A percentile compares a stretch with the other conserved stretches of the same genome.
phyloP scores from a whole-genome alignment of 2,888 invertebrate genomes.

The Aromia moschata region DNA sequence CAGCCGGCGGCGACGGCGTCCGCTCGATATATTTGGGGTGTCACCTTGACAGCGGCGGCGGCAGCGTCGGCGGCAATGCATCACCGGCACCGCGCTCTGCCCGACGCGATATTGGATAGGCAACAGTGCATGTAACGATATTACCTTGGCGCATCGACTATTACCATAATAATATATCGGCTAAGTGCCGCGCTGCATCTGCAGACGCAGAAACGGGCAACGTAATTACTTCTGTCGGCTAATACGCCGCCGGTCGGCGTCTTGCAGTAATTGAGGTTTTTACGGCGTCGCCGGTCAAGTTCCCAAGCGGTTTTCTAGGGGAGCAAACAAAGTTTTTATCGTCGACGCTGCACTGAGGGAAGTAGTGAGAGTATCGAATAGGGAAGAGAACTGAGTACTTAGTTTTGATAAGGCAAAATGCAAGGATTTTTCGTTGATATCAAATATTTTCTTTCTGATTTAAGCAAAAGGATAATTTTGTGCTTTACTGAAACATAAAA shows the following conservation, averaged over 20 bases:
- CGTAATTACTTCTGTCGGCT: constrained; percentile 2
- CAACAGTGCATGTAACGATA: constrained; percentile 49
- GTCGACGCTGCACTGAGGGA: no score
- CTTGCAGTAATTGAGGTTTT: not conserved
- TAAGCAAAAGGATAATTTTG: no score
- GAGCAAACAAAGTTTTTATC: not conserved
- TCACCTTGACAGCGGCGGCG: constrained; percentile 54
- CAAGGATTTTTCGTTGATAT: no score
- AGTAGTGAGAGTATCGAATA: no score
- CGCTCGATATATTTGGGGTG: constrained; percentile 52
- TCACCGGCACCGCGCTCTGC: constrained; percentile 49
- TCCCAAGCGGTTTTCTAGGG: no score
- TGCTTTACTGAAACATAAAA: no score
- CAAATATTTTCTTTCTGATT: no score
- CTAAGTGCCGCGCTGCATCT: not conserved
- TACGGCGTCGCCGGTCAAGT: not conserved
- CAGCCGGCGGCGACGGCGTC: constrained; percentile 25
- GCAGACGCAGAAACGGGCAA: constrained; percentile 4
- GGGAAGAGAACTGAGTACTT: no score
- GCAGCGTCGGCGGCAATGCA: constrained; percentile 57
- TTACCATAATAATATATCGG: constrained; percentile 39
- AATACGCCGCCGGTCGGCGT: not conserved
- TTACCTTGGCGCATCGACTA: constrained; percentile 38
- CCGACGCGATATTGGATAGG: constrained; percentile 47
- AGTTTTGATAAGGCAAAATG: no score